These are phyloP conservation scores for Burhinus bistriatus DNA, from an alignment of 2,113 vertebrate species.

Conservation along the genomic window DNA sequence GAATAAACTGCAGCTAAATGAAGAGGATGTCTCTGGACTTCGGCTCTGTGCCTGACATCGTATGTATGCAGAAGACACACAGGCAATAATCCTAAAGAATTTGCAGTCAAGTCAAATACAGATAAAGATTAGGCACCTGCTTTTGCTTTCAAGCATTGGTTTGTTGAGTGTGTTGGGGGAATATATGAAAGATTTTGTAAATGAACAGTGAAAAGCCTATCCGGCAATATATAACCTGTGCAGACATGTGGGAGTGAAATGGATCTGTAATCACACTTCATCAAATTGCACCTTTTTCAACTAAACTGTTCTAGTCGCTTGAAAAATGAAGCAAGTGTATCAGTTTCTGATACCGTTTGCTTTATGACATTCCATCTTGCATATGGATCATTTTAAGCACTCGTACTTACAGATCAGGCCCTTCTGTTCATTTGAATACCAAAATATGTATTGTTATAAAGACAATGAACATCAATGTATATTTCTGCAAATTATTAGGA, in stretches of 20 bases:
- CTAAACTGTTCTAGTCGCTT: background rate
- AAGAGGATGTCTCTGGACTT: background rate
- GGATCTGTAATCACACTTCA: background rate
- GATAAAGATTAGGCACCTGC: background rate
- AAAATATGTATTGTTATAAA: background rate
- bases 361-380: background rate
- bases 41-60: background rate
- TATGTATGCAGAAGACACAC: background rate
- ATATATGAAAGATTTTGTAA: background rate
- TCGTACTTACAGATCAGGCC: background rate
- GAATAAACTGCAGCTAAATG: background rate
- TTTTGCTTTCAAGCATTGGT: background rate
- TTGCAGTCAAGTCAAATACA: background rate
- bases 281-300: background rate
- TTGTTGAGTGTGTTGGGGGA: background rate
- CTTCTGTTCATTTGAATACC: background rate
- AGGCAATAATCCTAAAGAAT: background rate
- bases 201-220: background rate
- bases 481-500: background rate
- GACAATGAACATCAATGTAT: background rate
- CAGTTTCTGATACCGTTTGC: background rate
- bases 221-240: background rate
- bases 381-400: background rate
- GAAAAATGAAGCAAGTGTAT: background rate
- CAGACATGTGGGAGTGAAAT: background rate